These are phyloP conservation scores for Tetragnatha montana DNA, from an alignment of 2,888 invertebrate genomes.

Conservation along the genomic window DNA sequence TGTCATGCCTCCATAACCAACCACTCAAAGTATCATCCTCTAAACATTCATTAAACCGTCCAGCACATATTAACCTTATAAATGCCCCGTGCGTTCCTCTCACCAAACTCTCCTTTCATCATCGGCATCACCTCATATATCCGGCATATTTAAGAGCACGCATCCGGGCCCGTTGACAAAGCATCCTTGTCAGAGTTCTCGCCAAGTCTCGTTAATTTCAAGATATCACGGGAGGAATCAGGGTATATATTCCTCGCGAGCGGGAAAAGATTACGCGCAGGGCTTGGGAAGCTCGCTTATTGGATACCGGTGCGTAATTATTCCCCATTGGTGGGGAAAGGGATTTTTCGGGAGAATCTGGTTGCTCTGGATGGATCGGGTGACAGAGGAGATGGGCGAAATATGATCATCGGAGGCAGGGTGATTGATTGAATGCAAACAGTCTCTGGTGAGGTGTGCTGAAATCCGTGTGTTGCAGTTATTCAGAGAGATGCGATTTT, in stretches of 20 bases:
- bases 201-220: conserved; percentile 49
- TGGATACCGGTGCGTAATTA: background rate
- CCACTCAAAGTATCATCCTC: no score
- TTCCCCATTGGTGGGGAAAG: background rate
- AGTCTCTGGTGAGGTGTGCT: background rate
- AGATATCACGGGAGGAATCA: conserved; percentile 51
- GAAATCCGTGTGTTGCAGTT: no score
- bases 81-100: background rate
- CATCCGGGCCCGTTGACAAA: conserved; percentile 30
- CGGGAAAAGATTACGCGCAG: background rate
- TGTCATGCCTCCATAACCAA: background rate
- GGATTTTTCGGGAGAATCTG: background rate
- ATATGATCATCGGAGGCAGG: background rate
- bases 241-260: conserved; percentile 10
- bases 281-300: background rate
- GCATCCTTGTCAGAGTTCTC: conserved; percentile 39
- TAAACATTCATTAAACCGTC: background rate
- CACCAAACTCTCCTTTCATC: background rate
- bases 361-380: background rate
- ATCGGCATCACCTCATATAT: background rate
- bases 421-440: background rate
- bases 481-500: no score
- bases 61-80: background rate
- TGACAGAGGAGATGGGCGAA: background rate
- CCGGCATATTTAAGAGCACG: background rate